Percentiles rank a stretch among this genome's conserved stretches.
phyloP scores from a whole-genome alignment of 1,140 invertebrate genomes.

The Holotrichia oblita region DNA sequence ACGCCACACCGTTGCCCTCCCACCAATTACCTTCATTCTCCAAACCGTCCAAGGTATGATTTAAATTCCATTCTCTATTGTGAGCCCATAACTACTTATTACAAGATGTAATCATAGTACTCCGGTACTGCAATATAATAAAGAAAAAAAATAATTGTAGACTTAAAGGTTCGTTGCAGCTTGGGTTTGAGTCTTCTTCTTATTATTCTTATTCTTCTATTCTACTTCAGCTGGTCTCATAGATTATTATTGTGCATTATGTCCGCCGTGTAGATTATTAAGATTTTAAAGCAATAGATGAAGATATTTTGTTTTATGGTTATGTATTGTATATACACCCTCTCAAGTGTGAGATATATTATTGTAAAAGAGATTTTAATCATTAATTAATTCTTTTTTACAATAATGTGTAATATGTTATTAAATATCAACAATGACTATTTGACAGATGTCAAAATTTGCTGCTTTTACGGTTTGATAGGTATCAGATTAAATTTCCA shows the following conservation, averaged over 20 bases:
- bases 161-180: conserved; percentile 45
- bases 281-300: background rate
- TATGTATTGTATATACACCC: too few relatives aligned
- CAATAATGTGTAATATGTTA: too few relatives aligned
- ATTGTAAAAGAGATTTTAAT: too few relatives aligned
- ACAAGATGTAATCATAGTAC: conserved; percentile 49
- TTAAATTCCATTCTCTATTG: conserved; percentile 50
- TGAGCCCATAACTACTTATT: conserved; percentile 46
- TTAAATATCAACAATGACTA: too few relatives aligned
- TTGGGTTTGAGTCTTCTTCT: conserved; percentile 17
- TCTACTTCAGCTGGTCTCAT: background rate
- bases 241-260: background rate
- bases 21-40: conserved; percentile 53
- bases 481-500: too few relatives aligned
- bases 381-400: too few relatives aligned
- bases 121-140: conserved; percentile 40
- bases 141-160: conserved; percentile 45
- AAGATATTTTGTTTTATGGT: conserved; percentile 1
- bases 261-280: background rate
- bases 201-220: background rate
- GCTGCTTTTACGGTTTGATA: too few relatives aligned
- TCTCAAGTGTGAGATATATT: too few relatives aligned
- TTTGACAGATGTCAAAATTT: too few relatives aligned
- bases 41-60: conserved; percentile 42
- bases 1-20: conserved; percentile 44